Evolutionary conservation across 2,888 invertebrate species (phyloP).

Genomic region (Drosophila imparisetae): DNA sequence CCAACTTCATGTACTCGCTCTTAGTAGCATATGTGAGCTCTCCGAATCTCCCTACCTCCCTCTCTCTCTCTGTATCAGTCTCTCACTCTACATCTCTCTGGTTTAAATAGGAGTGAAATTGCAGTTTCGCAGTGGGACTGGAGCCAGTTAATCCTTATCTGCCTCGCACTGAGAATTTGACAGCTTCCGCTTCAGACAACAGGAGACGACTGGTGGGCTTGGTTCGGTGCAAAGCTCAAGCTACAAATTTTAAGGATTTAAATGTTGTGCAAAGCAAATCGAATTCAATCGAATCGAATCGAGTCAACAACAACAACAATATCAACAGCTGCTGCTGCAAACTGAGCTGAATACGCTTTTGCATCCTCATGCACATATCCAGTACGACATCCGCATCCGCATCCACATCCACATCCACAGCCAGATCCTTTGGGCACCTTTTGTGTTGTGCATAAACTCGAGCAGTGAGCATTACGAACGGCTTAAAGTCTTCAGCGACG

Average conservation of each 20-base stretch:
- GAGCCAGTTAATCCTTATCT: constrained; percentile 61
- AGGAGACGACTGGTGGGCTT: neutral
- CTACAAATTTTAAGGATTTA: constrained; percentile 76
- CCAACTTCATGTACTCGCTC: constrained; percentile 57
- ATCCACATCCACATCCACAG: constrained; percentile 31
- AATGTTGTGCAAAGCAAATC: constrained; percentile 65
- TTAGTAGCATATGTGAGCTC: constrained; percentile 28
- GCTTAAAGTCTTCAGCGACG: constrained; percentile 82
- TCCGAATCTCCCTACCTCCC: neutral
- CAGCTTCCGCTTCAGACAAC: constrained; percentile 26
- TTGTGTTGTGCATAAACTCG: constrained; percentile 79
- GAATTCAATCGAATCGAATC: constrained; percentile 45
- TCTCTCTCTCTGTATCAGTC: neutral
- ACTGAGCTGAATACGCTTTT: constrained; percentile 20
- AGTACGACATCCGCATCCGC: constrained; percentile 5
- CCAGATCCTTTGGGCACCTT: constrained; percentile 69
- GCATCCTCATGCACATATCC: constrained; percentile 10
- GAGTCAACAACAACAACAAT: constrained; percentile 18
- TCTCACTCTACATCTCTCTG: neutral
- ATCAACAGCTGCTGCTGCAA: constrained; percentile 20
- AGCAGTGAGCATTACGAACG: constrained; percentile 83
- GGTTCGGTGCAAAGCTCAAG: constrained; percentile 24
- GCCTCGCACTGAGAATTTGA: constrained; percentile 44
- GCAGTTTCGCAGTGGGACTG: constrained; percentile 29
- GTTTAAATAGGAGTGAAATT: constrained; percentile 19